These are phyloP conservation scores for Muntiacus muntjak DNA, from an alignment of 2,113 vertebrate genomes.

Conservation along the genomic window DNA sequence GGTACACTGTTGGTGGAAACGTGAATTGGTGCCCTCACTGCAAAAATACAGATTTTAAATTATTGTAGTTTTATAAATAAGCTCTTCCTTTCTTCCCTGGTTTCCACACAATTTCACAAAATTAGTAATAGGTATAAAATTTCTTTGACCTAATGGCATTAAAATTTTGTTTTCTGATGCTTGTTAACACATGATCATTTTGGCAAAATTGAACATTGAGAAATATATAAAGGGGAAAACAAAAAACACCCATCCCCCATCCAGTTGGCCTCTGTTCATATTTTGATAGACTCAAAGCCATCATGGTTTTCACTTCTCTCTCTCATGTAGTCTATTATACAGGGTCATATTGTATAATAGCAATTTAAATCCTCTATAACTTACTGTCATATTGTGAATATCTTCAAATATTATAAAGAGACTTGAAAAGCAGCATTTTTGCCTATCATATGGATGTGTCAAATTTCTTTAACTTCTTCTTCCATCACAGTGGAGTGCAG, in stretches of 20 bases:
- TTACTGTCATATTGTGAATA: background rate
- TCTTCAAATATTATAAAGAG: background rate
- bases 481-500: conserved; percentile 12
- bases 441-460: background rate
- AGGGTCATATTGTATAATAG: background rate
- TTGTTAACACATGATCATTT: background rate
- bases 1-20: background rate
- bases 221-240: background rate
- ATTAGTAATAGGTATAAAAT: background rate
- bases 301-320: background rate
- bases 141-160: background rate
- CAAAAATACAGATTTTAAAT: background rate
- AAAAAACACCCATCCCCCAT: background rate
- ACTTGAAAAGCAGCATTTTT: background rate
- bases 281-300: background rate
- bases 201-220: background rate
- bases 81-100: background rate
- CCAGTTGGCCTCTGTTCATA: background rate
- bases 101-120: background rate
- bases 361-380: background rate
- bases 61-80: background rate
- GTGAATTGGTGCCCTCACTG: background rate
- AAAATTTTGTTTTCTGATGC: conserved; percentile 11
- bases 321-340: background rate
- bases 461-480: background rate